Evolutionary conservation across 2,888 invertebrate species (phyloP), one percentile per base, ranked within the genome.

Genomic region (Teinopalpus imperialis): DNA sequence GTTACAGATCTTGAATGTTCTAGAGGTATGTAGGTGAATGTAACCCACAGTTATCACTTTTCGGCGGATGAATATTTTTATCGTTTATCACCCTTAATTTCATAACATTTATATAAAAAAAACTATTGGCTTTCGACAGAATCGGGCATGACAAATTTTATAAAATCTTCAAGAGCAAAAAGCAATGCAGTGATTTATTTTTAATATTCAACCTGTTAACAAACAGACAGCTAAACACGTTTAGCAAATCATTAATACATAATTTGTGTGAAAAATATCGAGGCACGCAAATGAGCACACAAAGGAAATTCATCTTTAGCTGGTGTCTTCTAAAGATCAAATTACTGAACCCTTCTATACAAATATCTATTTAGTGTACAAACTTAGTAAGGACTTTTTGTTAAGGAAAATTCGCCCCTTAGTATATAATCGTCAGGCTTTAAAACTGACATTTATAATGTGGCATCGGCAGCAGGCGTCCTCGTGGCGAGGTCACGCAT

Each of bases 401-500:
- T 47, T 43, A 43, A 46, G 52, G 51, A 57, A 59, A 55, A 53
- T 57, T 42, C 24, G 26, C 50, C 41, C 53, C 44, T 49, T 61
- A 49, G 48, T 0, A 3, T 9, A 6, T 32, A 21, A 21, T 29
- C 16, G 36, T 57, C 60, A 61, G 60, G 49, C 51, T 43, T 40
- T 35, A 41, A 12, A 29, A 39, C 30, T 35, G 37, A 43, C 48
- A 52, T 52, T 49, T 51, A 23, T 27, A 52, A 40, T 36, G 43
- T 39, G 39, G 46, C 46, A 39, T 43, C 26, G 43, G 43, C 43
- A 46, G 45, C 39, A 13, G 12, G 16, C 51, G 63, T 52, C 67
- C 66, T 69, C 61, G 59, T 3, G 21, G 14, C 58, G 66, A 71
- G 69, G 69, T 51, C 59, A 56, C n/a, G 48, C 41, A 49, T 63